phyloP scores from a whole-genome alignment of 1,140 invertebrate species.

The Pomacea maculata region DNA sequence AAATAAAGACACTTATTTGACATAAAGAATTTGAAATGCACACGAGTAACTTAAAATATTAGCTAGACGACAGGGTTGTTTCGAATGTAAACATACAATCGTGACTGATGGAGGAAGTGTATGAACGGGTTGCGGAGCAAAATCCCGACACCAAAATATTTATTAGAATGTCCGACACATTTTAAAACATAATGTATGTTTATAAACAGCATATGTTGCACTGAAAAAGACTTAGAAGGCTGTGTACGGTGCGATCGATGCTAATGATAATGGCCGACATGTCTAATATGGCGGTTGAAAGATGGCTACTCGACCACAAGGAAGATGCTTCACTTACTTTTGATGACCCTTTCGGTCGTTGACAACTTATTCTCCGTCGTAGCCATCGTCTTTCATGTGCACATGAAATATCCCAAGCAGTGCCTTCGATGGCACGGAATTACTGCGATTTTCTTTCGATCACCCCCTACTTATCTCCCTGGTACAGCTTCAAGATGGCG shows the following conservation, averaged over 20 bases:
- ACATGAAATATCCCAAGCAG: slow-evolving; percentile 40
- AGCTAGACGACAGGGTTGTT: slow-evolving; percentile 16
- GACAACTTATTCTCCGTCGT: slow-evolving; percentile 71
- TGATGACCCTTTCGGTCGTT: slow-evolving; percentile 77
- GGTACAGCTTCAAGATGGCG: slow-evolving; percentile 62
- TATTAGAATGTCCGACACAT: no score
- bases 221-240: slow-evolving; percentile 9
- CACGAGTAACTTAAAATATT: not conserved
- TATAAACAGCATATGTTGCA: not conserved
- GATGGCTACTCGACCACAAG: slow-evolving; percentile 31
- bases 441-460: slow-evolving; percentile 53
- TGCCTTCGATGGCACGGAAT: slow-evolving; percentile 55
- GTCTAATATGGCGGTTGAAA: slow-evolving; percentile 55
- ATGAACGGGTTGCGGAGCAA: no score
- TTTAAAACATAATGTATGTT: not conserved
- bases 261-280: slow-evolving; percentile 36
- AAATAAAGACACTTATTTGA: no score
- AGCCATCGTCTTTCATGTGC: slow-evolving; percentile 59
- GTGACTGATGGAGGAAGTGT: no score
- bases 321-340: slow-evolving; percentile 70
- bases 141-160: no score
- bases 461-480: slow-evolving; percentile 42
- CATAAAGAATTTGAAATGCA: no score
- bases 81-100: slow-evolving; percentile 21
- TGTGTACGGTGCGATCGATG: slow-evolving; percentile 23